A percentile compares a stretch with the other conserved stretches of the same genome.
Evolutionary conservation across 1,140 invertebrate species (phyloP).

Genomic region (Pinna nobilis): DNA sequence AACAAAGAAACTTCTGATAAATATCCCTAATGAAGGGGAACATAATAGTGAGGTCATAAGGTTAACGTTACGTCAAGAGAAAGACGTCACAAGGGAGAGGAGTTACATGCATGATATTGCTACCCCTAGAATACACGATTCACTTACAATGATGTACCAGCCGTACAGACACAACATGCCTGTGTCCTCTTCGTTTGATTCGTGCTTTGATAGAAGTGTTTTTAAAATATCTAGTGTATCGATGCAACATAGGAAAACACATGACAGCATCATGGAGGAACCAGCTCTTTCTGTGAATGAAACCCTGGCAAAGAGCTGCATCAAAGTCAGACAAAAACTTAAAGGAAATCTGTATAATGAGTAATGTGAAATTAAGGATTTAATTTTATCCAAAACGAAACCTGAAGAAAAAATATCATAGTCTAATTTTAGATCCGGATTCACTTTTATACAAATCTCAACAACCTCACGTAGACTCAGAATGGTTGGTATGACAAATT

Average conservation of each 20-base stretch:
- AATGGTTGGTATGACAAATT: no score
- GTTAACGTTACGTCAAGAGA: conserved; percentile 49
- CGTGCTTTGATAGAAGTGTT: conserved; percentile 14
- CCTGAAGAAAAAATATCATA: no score
- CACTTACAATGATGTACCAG: conserved; percentile 1
- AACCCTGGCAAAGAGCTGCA: conserved; percentile 36
- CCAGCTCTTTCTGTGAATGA: background rate
- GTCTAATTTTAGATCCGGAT: no score
- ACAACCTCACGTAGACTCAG: no score
- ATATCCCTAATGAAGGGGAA: conserved; percentile 41
- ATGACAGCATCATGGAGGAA: conserved; percentile 1
- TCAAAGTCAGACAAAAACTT: conserved; percentile 47
- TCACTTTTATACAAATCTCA: no score
- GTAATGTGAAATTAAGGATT: conserved; percentile 24
- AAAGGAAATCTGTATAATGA: conserved; percentile 34
- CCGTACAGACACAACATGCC: background rate
- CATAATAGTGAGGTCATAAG: conserved; percentile 40
- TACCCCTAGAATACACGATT: background rate
- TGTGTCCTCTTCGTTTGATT: background rate
- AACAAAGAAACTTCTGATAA: conserved; percentile 40
- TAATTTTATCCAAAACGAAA: conserved; percentile 14
- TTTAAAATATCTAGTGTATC: conserved; percentile 31
- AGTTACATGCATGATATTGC: conserved; percentile 55
- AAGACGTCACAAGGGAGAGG: conserved; percentile 39
- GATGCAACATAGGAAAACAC: conserved; percentile 12